These are phyloP conservation scores for Tetramorium simillimum DNA, from an alignment of 1,140 invertebrate species.

Conservation along the genomic window DNA sequence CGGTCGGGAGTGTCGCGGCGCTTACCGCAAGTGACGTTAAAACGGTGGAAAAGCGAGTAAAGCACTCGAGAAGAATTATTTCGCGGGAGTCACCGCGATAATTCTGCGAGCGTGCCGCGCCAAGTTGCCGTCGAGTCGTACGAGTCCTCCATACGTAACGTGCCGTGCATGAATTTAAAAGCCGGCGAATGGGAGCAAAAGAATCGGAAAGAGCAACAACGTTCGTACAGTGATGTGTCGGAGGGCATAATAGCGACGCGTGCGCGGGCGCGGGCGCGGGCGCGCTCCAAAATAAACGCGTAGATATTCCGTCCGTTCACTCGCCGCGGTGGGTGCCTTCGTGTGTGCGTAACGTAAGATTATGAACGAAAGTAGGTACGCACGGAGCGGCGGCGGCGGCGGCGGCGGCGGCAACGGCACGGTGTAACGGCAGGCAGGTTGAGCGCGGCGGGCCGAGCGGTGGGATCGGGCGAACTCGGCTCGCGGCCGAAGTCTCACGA, in stretches of 20 bases:
- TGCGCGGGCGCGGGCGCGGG: no score
- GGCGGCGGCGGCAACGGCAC: no score
- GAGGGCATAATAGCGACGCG: no score
- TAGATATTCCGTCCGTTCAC: no score
- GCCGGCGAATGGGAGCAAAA: no score
- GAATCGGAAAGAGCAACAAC: no score
- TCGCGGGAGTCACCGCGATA: not conserved
- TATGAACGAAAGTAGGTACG: slow-evolving; percentile 69
- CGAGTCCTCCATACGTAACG: no score
- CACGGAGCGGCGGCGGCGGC: not conserved
- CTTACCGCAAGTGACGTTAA: not conserved
- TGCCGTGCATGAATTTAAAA: no score
- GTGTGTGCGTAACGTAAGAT: slow-evolving; percentile 43
- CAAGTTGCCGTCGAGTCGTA: not conserved
- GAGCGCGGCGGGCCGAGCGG: slow-evolving; percentile 14
- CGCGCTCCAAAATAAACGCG: no score
- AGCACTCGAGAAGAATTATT: not conserved
- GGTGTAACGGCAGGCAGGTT: slow-evolving; percentile 23
- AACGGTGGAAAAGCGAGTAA: not conserved
- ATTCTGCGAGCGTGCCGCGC: not conserved
- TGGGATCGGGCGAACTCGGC: slow-evolving; percentile 74
- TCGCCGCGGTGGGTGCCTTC: not conserved
- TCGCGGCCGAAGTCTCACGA: slow-evolving; percentile 74
- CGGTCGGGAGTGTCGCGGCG: not conserved
- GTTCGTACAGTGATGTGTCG: no score